These are phyloP conservation scores for Julus scandinavius DNA, from an alignment of 2,888 invertebrate species.

Conservation along the genomic window DNA sequence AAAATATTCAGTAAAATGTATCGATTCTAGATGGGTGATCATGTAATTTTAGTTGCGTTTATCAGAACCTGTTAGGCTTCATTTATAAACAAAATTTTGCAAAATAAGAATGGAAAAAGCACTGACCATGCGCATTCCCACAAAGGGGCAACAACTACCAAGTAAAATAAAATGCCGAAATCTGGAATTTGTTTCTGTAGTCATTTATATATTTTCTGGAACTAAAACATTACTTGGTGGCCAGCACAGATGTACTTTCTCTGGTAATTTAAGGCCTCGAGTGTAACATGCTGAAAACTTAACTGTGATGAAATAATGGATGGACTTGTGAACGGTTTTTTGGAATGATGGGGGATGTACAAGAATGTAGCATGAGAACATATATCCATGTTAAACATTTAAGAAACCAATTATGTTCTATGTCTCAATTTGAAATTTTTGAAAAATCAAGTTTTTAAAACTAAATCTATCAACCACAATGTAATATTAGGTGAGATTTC, in stretches of 20 bases:
- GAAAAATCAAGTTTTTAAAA: not conserved
- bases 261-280: not conserved
- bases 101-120: too few species aligned
- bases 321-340: not conserved
- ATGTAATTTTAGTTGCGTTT: not conserved
- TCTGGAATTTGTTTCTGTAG: not conserved
- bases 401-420: not conserved
- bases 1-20: not conserved
- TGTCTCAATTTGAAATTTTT: not conserved
- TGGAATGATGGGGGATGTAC: not conserved
- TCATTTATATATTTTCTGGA: not conserved
- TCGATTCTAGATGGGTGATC: not conserved
- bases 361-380: not conserved
- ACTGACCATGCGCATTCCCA: not conserved
- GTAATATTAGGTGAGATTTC: not conserved
- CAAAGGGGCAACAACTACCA: not conserved
- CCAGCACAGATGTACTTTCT: not conserved
- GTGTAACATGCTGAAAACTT: not conserved
- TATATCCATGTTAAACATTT: not conserved
- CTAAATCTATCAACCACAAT: not conserved
- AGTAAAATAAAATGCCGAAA: not conserved
- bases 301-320: not conserved
- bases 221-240: not conserved
- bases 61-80: not conserved
- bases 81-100: not conserved